Percentiles rank a stretch among this genome's conserved stretches.
phyloP scores from a whole-genome alignment of 2,113 vertebrate species.

The Calidris pugnax region DNA sequence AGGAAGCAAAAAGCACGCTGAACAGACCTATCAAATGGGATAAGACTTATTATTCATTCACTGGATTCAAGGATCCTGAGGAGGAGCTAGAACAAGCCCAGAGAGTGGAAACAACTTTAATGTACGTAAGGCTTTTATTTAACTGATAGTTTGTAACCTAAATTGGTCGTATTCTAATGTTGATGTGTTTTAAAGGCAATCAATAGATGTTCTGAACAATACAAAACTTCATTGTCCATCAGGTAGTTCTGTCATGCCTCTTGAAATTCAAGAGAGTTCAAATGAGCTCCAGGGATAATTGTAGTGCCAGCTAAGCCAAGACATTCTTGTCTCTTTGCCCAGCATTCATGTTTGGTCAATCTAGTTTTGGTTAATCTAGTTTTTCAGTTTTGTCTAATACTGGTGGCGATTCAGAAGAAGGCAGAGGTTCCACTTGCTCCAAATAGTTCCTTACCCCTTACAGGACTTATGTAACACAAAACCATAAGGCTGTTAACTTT shows the following conservation, averaged over 20 bases:
- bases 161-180: background rate
- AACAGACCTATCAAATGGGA: constrained; percentile 93
- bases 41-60: constrained; percentile 92
- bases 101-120: constrained; percentile 83
- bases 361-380: background rate
- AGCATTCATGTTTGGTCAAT: background rate
- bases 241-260: background rate
- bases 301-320: background rate
- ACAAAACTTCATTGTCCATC: background rate
- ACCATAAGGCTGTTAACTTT: background rate
- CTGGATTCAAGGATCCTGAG: constrained; percentile 92
- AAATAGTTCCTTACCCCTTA: background rate
- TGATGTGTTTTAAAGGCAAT: background rate
- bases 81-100: constrained; percentile 87
- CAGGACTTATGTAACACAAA: background rate
- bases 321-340: constrained; percentile 2
- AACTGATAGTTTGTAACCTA: background rate
- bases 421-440: background rate
- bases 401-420: background rate
- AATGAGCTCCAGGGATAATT: background rate
- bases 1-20: constrained; percentile 56
- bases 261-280: background rate
- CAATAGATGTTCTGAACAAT: background rate
- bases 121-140: constrained; percentile 73
- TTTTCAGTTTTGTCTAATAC: background rate